Base-by-base conservation (phyloP, 2,113 vertebrate species). In the Bufo bufo region DNA sequence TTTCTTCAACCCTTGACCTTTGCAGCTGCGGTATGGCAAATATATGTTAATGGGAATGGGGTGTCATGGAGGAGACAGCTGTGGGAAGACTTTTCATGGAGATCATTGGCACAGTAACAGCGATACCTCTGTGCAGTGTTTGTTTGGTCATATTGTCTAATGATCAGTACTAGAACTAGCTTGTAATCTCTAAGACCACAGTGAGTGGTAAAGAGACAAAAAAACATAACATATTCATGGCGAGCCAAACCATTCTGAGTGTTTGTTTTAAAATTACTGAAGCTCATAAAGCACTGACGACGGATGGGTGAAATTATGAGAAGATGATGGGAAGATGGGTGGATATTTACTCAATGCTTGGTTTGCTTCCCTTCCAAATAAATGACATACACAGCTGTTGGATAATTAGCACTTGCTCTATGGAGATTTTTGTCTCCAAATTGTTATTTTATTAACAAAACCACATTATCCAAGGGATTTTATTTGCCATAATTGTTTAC, bases 351-450 rank as follows among this genome's bases (percentile, higher is more conserved):
- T 77, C 43, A 81, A 61, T 23, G 47, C 45, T 77, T 75, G 80
- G 85, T 86, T n/a, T 86, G 85, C 63, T 83, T 77, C 13, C 59
- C 33, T 84, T 83, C 87, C 87, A 88, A 88, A 88, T 83, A 88
- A 75, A 77, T 88, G 87, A 88, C 87, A 88, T 61, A 80, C 69
- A 84, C 87, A 88, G 80, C 87, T 88, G 87, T 88, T 88, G 75
- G 23, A 88, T 82, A 88, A 84, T 88, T 88, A 88, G 80, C 71
- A 88, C 71, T 88, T 83, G 71, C 71, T 88, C 87, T 77, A 66
- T 61, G 43, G 87, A 88, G 71, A 88, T 77, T 83, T 83, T 72
- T 19, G 72, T 49, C 80, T 88, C 80, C 80, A 88, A 82, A 84
- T 77, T 88, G 86, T 75, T 82, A 88, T 88, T 88, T 83, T 83